Percentiles rank a stretch among this genome's conserved stretches.
These are phyloP conservation scores for Patiria pectinifera DNA, from an alignment of 53 echinoderm and acorn worm genomes.

Conservation along the genomic window DNA sequence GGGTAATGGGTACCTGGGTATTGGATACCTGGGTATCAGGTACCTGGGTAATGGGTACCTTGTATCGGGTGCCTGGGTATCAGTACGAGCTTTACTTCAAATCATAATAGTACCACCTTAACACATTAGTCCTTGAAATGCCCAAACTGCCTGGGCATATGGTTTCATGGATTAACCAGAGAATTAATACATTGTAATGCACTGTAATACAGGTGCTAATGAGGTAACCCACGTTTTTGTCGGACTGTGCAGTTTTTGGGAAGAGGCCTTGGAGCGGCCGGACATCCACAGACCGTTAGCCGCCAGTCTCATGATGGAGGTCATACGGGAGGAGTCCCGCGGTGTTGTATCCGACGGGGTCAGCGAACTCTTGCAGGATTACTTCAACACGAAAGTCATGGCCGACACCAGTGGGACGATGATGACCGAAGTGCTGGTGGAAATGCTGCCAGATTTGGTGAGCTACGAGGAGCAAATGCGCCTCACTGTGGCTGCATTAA, in stretches of 20 bases:
- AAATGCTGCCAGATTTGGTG: constrained; percentile 25
- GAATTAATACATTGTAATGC: neutral
- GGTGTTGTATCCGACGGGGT: neutral
- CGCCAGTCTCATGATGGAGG: constrained; percentile 23
- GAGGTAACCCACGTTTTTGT: neutral
- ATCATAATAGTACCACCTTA: no score
- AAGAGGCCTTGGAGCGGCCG: constrained; percentile 19
- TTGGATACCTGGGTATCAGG: no score
- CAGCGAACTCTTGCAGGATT: constrained; percentile 45
- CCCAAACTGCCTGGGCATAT: no score
- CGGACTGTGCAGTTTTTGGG: constrained; percentile 15
- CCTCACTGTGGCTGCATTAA: no score
- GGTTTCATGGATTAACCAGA: no score
- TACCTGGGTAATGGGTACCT: no score
- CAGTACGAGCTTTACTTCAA: no score
- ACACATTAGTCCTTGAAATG: no score
- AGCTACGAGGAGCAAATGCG: neutral
- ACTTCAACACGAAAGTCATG: constrained; percentile 23
- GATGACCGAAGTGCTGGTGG: constrained; percentile 2
- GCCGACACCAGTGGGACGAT: neutral
- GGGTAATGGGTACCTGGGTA: no score
- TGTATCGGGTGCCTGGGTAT: no score
- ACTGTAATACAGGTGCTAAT: neutral
- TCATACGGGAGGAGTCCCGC: constrained; percentile 4
- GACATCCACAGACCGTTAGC: constrained; percentile 47